Evolutionary conservation across 2,113 vertebrate genomes (phyloP).

Genomic region (Coracopsis vasa): DNA sequence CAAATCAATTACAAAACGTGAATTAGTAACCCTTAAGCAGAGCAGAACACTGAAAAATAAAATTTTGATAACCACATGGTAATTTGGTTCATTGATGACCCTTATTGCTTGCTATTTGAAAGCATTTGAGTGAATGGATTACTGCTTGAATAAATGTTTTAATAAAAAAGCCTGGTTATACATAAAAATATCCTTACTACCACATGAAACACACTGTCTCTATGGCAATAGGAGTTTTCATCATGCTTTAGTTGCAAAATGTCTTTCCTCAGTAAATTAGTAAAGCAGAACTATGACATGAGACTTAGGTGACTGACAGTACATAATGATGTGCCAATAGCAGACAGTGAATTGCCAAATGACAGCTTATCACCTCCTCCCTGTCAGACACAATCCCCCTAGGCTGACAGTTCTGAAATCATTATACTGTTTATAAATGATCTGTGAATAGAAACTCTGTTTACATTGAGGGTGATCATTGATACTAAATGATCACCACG

Average conservation of each 20-base stretch:
- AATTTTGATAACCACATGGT: background rate
- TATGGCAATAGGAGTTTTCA: background rate
- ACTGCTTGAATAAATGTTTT: background rate
- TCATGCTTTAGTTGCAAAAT: background rate
- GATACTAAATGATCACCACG: background rate
- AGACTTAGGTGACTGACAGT: background rate
- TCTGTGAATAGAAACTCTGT: background rate
- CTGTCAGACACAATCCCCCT: background rate
- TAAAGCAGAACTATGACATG: background rate
- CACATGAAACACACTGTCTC: background rate
- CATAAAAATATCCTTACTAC: background rate
- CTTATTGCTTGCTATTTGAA: background rate
- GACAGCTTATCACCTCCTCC: background rate
- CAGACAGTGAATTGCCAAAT: background rate
- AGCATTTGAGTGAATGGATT: background rate
- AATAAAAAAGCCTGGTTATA: background rate
- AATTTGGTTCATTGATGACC: background rate
- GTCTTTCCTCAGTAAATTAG: background rate
- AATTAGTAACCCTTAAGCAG: background rate
- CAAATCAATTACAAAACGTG: background rate
- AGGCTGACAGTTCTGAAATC: background rate
- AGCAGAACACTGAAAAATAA: background rate
- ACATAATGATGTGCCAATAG: background rate
- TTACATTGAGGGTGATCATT: background rate
- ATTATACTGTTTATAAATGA: background rate